These are phyloP conservation scores for Picus viridis DNA, from an alignment of 2,797 vertebrate species.

Conservation along the genomic window DNA sequence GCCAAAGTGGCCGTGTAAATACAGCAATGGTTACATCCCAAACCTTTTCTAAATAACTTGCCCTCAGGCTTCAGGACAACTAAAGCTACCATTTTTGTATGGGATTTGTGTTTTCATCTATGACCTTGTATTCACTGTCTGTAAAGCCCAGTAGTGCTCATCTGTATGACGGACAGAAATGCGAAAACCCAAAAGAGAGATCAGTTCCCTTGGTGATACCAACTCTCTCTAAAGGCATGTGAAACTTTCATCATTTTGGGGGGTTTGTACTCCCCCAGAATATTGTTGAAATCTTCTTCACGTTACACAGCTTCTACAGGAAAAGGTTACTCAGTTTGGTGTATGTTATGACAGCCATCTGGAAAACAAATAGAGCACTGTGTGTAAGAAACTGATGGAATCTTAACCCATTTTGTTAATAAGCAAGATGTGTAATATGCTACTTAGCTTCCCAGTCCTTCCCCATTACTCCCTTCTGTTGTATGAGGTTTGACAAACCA, in stretches of 20 bases:
- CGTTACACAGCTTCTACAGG: background rate
- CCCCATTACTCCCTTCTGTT: background rate
- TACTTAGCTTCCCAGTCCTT: background rate
- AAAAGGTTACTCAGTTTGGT: background rate
- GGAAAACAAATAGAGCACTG: background rate
- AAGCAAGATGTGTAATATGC: background rate
- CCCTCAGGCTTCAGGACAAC: background rate
- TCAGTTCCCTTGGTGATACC: background rate
- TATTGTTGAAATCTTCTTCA: background rate
- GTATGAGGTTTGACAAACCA: background rate
- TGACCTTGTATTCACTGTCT: background rate
- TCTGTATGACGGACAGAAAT: background rate
- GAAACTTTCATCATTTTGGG: background rate
- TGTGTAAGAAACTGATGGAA: background rate
- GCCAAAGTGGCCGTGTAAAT: background rate
- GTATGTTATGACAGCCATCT: background rate
- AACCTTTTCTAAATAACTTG: background rate
- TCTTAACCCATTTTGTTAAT: background rate
- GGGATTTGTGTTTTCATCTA: background rate
- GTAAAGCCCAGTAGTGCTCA: background rate
- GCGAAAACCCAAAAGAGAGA: background rate
- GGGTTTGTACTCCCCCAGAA: background rate
- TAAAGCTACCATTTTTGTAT: background rate
- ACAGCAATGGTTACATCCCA: background rate
- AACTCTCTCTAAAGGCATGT: background rate